Base-by-base conservation (phyloP, 2,797 vertebrate genomes). In the Buceros bicornis region DNA sequence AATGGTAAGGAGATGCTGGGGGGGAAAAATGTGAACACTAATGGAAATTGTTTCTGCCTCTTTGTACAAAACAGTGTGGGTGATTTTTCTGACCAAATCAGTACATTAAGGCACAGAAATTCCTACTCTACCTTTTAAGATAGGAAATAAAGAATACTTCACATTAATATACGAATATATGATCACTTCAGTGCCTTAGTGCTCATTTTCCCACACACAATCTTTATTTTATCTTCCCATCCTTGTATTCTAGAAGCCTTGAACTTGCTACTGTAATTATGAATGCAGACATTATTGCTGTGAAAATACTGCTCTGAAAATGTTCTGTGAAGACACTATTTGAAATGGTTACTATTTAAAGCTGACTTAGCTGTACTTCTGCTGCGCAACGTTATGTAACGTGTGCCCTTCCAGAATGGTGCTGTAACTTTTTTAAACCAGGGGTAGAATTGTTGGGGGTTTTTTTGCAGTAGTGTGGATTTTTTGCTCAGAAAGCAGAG, bases 1-100 rank as follows among this genome's bases (percentile, higher is more conserved):
- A 96, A 95, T 96, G 95, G 93, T 82, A 97, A 97, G 93, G 88
- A 95, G 97, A 96, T 96, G 97, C 95, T 95, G 82, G 73, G 92
- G 96, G 95, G 95, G 56, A 54, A 95, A 95, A 95, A 94, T 65
- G 57, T 31, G 87, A 97, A 90, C 83, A 51, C 42, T 82, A 95
- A 96, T 91, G 84, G 90, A 89, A 95, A 96, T 95, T 90, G 94
- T 89, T 92, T 96, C 43, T 89, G 92, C 89, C 95, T 97, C 79
- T 96, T 94, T 97, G 74, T 93, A 40, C 17, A 81, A 97, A 92
- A 91, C 82, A 90, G 80, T 1, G 1, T 93, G 87, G 90, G 90
- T 83, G 94, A 82, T 87, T 95, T 94, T 94, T 94, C 74, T 94
- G 97, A 89, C 96, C 96, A 95, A 96, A 94, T 87, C 91, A 90